These are phyloP conservation scores for Phrynocephalus forsythii DNA, from an alignment of 2,797 vertebrate species.

Conservation along the genomic window DNA sequence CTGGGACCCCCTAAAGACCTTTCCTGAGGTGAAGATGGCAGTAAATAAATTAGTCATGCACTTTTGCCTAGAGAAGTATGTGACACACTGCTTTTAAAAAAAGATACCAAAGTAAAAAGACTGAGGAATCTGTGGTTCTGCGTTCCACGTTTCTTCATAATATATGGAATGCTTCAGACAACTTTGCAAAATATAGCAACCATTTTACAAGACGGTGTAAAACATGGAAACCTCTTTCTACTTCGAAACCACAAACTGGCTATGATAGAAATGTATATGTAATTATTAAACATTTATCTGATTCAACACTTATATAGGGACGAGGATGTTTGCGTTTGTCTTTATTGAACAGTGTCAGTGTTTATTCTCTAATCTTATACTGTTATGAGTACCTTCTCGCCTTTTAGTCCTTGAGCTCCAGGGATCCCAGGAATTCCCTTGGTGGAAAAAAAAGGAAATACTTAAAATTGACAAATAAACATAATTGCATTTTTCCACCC, in stretches of 20 bases:
- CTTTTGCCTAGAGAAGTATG: background rate
- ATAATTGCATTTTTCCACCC: background rate
- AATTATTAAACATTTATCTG: background rate
- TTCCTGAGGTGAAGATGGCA: background rate
- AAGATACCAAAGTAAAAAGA: background rate
- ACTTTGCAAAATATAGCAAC: background rate
- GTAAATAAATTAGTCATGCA: background rate
- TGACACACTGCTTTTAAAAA: background rate
- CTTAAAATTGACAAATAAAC: slow-evolving; percentile 8
- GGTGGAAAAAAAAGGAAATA: slow-evolving; percentile 47
- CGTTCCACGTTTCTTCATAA: background rate
- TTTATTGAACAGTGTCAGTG: background rate
- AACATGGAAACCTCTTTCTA: background rate
- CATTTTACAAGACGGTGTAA: no score
- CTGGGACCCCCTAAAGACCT: background rate
- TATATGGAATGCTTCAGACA: background rate
- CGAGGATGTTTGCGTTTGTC: background rate
- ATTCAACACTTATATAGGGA: background rate
- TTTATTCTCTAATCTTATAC: background rate
- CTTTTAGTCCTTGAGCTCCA: slow-evolving; percentile 86
- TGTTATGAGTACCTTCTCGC: slow-evolving; percentile 83
- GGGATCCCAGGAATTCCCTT: slow-evolving; percentile 92
- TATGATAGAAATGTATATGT: background rate
- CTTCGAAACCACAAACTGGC: background rate
- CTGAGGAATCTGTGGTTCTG: background rate